These are phyloP conservation scores for Anastrepha ludens DNA, from an alignment of 1,140 invertebrate species.

Conservation along the genomic window DNA sequence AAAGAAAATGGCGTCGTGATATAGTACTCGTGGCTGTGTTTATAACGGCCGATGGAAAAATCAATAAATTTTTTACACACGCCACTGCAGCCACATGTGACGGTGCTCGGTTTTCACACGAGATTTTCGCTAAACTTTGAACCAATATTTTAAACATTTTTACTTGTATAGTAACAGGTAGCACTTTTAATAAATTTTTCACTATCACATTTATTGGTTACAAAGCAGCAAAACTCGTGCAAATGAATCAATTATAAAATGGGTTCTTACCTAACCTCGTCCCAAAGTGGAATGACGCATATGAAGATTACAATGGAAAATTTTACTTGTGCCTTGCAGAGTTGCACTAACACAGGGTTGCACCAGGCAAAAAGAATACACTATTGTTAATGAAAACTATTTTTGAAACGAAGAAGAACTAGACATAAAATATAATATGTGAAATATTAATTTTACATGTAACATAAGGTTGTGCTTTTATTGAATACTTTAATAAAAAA, in stretches of 20 bases:
- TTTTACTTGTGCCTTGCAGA: not conserved
- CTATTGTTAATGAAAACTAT: not conserved
- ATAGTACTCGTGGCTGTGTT: slow-evolving; percentile 58
- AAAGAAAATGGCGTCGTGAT: slow-evolving; percentile 73
- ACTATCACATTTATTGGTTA: slow-evolving; percentile 27
- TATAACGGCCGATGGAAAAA: slow-evolving; percentile 65
- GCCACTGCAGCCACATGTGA: slow-evolving; percentile 49
- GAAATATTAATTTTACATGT: too few relatives aligned
- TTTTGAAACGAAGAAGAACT: not conserved
- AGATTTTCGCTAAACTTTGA: slow-evolving; percentile 63
- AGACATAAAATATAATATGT: too few relatives aligned
- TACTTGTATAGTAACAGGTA: not conserved
- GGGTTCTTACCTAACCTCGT: slow-evolving; percentile 73
- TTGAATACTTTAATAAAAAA: too few relatives aligned
- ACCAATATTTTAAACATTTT: slow-evolving; percentile 67
- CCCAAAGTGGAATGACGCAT: slow-evolving; percentile 64
- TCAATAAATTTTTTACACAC: slow-evolving; percentile 68
- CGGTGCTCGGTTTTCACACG: slow-evolving; percentile 57
- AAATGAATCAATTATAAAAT: slow-evolving; percentile 51
- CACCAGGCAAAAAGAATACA: not conserved
- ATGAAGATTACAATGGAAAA: slow-evolving; percentile 44
- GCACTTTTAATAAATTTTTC: not conserved
- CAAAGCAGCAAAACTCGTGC: slow-evolving; percentile 58
- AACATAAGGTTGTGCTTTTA: too few relatives aligned
- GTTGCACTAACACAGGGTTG: slow-evolving; percentile 51